Evolutionary conservation across 1,140 invertebrate species (phyloP).

Genomic region (Ephestia elutella): DNA sequence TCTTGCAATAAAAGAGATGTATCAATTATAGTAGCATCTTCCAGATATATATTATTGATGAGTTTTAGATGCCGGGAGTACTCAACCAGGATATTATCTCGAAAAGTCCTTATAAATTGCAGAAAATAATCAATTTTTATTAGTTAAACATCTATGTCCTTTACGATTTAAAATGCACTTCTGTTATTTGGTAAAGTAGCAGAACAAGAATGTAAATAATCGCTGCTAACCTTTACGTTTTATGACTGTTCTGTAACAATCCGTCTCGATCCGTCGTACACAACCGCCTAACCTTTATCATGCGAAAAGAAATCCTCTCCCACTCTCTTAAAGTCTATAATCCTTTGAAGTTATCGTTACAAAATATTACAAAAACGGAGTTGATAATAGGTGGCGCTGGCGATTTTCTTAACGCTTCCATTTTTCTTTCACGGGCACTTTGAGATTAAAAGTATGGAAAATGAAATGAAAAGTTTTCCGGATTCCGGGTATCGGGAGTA

Average conservation of each 20-base stretch:
- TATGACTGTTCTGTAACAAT: constrained; percentile 72
- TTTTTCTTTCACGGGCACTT: constrained; percentile 74
- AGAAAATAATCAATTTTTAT: too few species aligned
- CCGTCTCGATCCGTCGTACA: constrained; percentile 31
- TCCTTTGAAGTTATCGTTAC: constrained; percentile 13
- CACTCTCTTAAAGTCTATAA: constrained; percentile 16
- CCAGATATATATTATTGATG: too few species aligned
- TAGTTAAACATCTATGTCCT: too few species aligned
- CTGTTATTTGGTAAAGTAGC: background rate
- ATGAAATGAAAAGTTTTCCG: constrained; percentile 69
- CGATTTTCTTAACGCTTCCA: constrained; percentile 71
- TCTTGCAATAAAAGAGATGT: too few species aligned
- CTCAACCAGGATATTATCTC: too few species aligned
- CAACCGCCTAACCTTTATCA: constrained; percentile 27
- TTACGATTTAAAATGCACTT: too few species aligned
- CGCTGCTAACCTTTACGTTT: background rate
- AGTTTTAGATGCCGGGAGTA: too few species aligned
- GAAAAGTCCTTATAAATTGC: too few species aligned
- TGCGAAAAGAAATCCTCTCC: constrained; percentile 15
- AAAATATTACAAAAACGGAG: background rate
- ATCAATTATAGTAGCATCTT: too few species aligned
- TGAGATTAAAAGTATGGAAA: constrained; percentile 74
- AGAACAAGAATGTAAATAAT: background rate
- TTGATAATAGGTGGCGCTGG: constrained; percentile 73
- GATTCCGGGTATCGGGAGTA: constrained; percentile 45